These are phyloP conservation scores for Phoenoteleia sp. DNA, from an alignment of 2,888 invertebrate species.

Conservation along the genomic window DNA sequence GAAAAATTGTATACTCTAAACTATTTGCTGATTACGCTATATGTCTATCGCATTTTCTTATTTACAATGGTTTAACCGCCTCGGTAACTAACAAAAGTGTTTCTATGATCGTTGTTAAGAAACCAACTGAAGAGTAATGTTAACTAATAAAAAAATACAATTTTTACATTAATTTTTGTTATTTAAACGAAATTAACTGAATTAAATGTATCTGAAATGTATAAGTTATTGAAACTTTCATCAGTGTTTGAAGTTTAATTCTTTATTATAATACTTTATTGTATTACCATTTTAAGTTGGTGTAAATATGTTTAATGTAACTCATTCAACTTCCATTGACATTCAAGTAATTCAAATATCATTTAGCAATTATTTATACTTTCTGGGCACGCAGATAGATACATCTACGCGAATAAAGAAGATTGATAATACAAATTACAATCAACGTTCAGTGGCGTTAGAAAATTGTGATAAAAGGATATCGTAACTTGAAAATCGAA, in stretches of 20 bases:
- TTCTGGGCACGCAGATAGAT: slow-evolving; percentile 10
- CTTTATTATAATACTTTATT: background rate
- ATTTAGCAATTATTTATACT: background rate
- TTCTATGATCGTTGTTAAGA: slow-evolving; percentile 83
- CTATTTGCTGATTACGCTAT: slow-evolving; percentile 83
- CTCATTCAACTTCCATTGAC: background rate
- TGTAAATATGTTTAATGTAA: background rate
- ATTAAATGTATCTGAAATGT: no score
- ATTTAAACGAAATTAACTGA: no score
- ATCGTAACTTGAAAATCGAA: background rate
- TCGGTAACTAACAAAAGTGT: slow-evolving; percentile 76
- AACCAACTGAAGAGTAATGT: slow-evolving; percentile 79
- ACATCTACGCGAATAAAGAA: background rate
- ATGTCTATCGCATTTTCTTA: slow-evolving; percentile 77
- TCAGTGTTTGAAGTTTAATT: background rate
- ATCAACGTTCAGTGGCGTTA: background rate
- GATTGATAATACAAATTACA: background rate
- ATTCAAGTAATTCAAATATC: background rate
- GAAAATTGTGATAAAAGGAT: background rate
- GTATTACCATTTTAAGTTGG: background rate
- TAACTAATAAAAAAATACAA: slow-evolving; percentile 43
- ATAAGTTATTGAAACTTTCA: background rate
- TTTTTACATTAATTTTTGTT: slow-evolving; percentile 37
- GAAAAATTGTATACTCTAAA: slow-evolving; percentile 85
- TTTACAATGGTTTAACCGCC: slow-evolving; percentile 77